Evolutionary conservation across 2,797 vertebrate species (phyloP).

Genomic region (Anableps anableps): DNA sequence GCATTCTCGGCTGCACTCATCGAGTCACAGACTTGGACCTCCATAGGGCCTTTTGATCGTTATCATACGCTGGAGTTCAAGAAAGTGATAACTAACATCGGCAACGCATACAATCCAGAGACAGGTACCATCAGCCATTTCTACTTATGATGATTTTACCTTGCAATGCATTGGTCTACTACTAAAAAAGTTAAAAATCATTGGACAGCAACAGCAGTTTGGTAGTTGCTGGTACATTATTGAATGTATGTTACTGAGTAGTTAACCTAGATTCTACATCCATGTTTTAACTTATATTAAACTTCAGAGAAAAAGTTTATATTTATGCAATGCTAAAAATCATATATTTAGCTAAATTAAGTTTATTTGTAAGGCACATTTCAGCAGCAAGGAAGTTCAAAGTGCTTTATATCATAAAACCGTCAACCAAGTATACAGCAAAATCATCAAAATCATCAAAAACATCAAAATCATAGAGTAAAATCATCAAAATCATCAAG

Average conservation of each 20-base stretch:
- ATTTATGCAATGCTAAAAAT: no score
- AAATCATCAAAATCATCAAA: no score
- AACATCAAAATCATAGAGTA: no score
- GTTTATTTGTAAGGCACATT: no score
- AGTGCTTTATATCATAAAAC: no score
- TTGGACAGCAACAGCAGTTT: neutral
- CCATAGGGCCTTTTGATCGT: neutral
- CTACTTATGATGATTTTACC: neutral
- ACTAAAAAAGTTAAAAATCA: neutral
- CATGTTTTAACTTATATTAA: neutral
- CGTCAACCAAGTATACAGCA: no score
- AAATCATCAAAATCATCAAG: no score
- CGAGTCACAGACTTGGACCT: neutral
- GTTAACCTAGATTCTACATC: neutral
- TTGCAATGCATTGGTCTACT: neutral
- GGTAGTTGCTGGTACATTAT: neutral
- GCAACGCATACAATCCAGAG: neutral
- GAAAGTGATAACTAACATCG: conserved; percentile 28
- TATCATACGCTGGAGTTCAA: neutral
- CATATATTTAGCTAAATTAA: no score
- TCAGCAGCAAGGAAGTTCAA: no score
- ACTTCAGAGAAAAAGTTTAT: neutral
- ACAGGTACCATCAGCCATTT: conserved; percentile 19
- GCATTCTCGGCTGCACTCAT: neutral
- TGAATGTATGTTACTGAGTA: neutral